phyloP scores from a whole-genome alignment of 2,797 vertebrate genomes.

The Alcedo atthis region DNA sequence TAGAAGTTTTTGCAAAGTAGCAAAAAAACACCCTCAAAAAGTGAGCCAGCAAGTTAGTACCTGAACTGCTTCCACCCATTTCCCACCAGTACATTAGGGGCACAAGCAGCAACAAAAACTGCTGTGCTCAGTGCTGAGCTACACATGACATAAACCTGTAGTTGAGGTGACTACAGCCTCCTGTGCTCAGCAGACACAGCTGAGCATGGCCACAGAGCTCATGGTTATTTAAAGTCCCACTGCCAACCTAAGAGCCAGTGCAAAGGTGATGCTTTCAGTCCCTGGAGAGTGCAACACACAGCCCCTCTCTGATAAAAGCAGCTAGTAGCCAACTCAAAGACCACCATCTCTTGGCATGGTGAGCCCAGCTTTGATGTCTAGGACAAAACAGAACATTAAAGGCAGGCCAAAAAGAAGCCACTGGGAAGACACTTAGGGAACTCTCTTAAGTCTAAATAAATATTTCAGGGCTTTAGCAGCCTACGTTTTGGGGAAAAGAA shows the following conservation, averaged over 20 bases:
- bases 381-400: not conserved
- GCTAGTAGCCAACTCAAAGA: not conserved
- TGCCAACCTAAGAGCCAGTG: not conserved
- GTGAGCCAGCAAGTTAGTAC: not conserved
- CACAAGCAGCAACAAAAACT: not conserved
- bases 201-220: not conserved
- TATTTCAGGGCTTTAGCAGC: not conserved
- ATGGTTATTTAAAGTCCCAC: not conserved
- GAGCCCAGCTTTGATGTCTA: not conserved
- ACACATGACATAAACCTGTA: fast-evolving
- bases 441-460: not conserved
- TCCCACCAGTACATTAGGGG: not conserved
- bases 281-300: not conserved
- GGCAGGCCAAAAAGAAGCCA: not conserved
- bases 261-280: not conserved
- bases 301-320: not conserved
- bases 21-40: not conserved
- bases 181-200: not conserved
- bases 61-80: not conserved
- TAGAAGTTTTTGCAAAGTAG: not conserved
- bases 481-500: not conserved
- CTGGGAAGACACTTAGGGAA: not conserved
- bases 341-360: not conserved
- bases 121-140: not conserved
- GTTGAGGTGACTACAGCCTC: not conserved